phyloP scores from a whole-genome alignment of 2,113 vertebrate genomes.

The Platichthys flesus region DNA sequence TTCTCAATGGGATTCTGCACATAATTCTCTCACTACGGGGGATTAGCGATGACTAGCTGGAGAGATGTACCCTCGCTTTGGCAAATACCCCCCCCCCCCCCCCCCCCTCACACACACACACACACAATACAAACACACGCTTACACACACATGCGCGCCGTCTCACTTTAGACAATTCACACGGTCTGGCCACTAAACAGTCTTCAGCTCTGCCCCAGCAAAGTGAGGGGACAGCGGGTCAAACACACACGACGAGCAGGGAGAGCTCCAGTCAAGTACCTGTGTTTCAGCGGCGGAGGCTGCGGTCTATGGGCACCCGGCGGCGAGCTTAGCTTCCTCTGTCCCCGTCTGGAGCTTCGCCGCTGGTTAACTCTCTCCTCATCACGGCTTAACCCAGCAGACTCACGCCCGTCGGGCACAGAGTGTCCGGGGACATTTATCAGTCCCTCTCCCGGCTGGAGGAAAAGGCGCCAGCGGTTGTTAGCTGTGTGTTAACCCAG shows the following conservation, averaged over 20 bases:
- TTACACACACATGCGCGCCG: conserved; percentile 23
- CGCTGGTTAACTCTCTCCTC: conserved; percentile 43
- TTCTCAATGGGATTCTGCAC: conserved; percentile 3
- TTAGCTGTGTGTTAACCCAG: neutral
- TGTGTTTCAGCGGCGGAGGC: conserved; percentile 14
- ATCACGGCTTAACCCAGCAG: conserved; percentile 42
- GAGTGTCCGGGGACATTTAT: neutral
- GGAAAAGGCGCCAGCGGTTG: conserved; percentile 26
- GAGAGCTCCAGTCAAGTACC: conserved; percentile 44
- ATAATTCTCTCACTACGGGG: neutral
- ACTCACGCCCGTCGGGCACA: conserved; percentile 1
- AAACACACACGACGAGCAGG: too few relatives aligned
- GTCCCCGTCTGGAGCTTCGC: conserved; percentile 61
- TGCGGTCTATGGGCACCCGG: conserved; percentile 36
- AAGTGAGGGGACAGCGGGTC: too few relatives aligned
- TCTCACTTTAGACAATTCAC: conserved; percentile 1
- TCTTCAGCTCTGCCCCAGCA: neutral
- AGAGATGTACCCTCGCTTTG: neutral
- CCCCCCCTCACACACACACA: conserved; percentile 14
- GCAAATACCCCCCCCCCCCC: neutral
- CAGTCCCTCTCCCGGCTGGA: neutral
- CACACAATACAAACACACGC: neutral
- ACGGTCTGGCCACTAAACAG: conserved; percentile 21
- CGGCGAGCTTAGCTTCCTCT: conserved; percentile 63
- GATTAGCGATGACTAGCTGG: conserved; percentile 18